A percentile compares a stretch with the other conserved stretches of the same genome.
phyloP scores from a whole-genome alignment of 2,888 invertebrate genomes.

The Pseudococcus viburni region DNA sequence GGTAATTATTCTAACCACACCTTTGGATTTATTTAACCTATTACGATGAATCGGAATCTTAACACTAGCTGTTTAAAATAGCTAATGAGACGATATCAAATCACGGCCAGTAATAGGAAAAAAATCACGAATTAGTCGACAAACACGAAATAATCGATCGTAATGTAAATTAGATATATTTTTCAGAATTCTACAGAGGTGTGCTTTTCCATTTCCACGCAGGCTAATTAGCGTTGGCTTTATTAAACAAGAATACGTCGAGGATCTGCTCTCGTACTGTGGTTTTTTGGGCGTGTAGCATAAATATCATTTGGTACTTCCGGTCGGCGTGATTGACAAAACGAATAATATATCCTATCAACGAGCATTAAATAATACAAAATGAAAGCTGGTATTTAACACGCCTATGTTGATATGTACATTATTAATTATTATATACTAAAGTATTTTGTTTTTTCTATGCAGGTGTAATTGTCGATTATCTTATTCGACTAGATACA shows the following conservation, averaged over 20 bases:
- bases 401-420: constrained; percentile 52
- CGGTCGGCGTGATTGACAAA: constrained; percentile 50
- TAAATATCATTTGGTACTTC: constrained; percentile 47
- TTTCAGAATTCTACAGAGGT: constrained; percentile 25
- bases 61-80: not conserved
- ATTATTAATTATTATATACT: constrained; percentile 37
- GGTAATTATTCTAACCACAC: no score
- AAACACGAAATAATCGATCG: constrained; percentile 1
- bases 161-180: constrained; percentile 42
- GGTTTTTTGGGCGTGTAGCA: constrained; percentile 33
- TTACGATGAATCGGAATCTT: no score
- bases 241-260: constrained; percentile 33
- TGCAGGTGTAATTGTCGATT: constrained; percentile 42
- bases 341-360: constrained; percentile 43
- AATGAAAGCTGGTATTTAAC: constrained; percentile 51
- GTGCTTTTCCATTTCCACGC: constrained; percentile 23
- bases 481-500: not conserved
- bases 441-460: not conserved
- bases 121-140: not conserved
- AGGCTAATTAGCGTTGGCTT: constrained; percentile 46
- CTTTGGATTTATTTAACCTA: no score
- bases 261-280: not conserved
- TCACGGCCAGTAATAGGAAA: not conserved
- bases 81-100: not conserved
- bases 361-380: constrained; percentile 46